Evolutionary conservation across 2,888 invertebrate genomes (phyloP).

Genomic region (Troglohyphantes excavatus): DNA sequence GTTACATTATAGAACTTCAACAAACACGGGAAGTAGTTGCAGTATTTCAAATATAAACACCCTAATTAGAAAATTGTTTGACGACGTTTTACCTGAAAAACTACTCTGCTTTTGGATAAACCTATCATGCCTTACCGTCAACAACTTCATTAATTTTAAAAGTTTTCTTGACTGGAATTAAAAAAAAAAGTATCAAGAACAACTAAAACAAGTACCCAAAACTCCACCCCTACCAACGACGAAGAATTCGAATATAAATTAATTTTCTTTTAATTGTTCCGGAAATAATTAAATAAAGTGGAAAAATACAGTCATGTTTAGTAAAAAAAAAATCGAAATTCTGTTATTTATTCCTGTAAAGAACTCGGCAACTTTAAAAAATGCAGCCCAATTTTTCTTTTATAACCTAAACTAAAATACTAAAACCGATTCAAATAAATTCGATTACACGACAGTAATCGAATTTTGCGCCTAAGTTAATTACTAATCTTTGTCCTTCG

Average conservation of each 20-base stretch:
- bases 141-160: background rate
- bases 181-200: background rate
- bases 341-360: constrained; percentile 11
- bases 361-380: background rate
- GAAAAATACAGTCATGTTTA: background rate
- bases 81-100: no score
- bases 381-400: background rate
- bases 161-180: background rate
- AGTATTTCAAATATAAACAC: no score
- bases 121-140: background rate
- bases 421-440: constrained; percentile 65
- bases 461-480: constrained; percentile 68
- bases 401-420: background rate
- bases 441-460: constrained; percentile 58
- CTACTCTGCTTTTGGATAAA: no score
- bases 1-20: no score
- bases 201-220: no score
- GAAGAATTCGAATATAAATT: constrained; percentile 23
- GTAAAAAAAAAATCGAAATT: constrained; percentile 2
- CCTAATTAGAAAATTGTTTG: no score
- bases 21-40: no score
- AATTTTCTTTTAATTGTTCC: constrained; percentile 27
- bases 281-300: constrained; percentile 30
- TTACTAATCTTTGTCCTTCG: constrained; percentile 63
- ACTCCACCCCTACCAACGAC: background rate